Base-by-base conservation (phyloP, 2,113 vertebrate species). In the Larimichthys polyactis region DNA sequence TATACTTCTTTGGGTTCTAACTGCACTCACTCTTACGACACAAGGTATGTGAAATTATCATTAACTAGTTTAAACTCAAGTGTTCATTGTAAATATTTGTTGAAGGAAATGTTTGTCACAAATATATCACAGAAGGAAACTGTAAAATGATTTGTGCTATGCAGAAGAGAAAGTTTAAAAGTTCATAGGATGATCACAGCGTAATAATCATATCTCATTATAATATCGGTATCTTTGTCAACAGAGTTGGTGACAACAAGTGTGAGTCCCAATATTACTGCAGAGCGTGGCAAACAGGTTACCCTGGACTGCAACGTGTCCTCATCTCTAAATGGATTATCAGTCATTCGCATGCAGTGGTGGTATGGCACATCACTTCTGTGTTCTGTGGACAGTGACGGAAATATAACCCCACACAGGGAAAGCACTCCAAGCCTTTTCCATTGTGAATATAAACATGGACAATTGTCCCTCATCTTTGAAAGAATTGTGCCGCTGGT, bases 21-120 rank as follows among this genome's bases (percentile, higher is more conserved):
- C 36, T 14, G 67, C 75, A 1, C 66, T 82, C 20, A 43, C 67
- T 55, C 22, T 80, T 7, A 73, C 90, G 32, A 71, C 65, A 60
- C 85, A 88, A 92, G 91, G 93, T 94, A 75, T 2, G 82, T 62
- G 16, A 51, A 29, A 74, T 9, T 16, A 20, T 17, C 75, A 32
- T 7, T 16, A 11, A 62, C 5, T 16, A 17, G 10, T 64, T 22
- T 11, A 4, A 32, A 29, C 10, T n/a, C 2, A 15, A 66, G 55
- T 55, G 51, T 29, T 29, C 36, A 8, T 40, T 9, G 36, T 40
- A 40, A 40, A 40, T 40, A 40, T 40, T 40, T 40, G 9, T 32
- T 32, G 32, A 32, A 5, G 29, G 29, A 32, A 32, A 32, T 32
- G 29, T 32, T 32, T 5, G 29, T 63, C 3, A 36, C 24, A 52